Percentiles rank a stretch among this genome's conserved stretches.
Evolutionary conservation across 2,797 vertebrate genomes (phyloP).

Genomic region (Bucorvus abyssinicus): DNA sequence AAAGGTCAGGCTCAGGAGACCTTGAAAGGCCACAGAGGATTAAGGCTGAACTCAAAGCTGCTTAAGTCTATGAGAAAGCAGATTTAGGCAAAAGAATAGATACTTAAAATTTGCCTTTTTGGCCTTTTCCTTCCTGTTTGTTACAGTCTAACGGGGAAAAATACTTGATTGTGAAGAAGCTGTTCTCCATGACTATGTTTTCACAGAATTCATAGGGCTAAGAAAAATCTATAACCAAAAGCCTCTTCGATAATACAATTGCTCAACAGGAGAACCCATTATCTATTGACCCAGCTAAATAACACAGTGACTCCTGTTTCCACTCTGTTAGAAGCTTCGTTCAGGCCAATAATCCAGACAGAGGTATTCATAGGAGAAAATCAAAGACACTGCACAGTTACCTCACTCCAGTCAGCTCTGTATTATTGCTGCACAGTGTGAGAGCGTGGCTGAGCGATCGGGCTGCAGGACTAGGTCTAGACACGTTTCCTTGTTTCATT

Average conservation of each 20-base stretch:
- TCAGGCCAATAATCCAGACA: neutral
- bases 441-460: neutral
- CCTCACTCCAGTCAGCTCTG: neutral
- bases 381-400: neutral
- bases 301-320: neutral
- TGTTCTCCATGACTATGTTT: neutral
- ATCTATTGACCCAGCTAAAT: slow-evolving; percentile 1
- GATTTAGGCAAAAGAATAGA: neutral
- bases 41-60: neutral
- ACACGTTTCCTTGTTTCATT: neutral
- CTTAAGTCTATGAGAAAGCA: neutral
- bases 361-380: neutral
- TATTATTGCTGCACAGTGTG: neutral
- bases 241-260: neutral
- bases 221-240: slow-evolving; percentile 16
- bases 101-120: neutral
- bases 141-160: neutral
- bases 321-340: neutral
- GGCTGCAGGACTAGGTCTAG: neutral
- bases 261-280: neutral
- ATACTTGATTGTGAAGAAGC: neutral
- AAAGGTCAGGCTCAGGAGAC: neutral
- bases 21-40: neutral
- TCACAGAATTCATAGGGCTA: neutral
- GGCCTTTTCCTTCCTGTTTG: neutral